A percentile compares a stretch with the other conserved stretches of the same genome.
Evolutionary conservation across 2,797 vertebrate species (phyloP).

Genomic region (Aulostomus chinensis): DNA sequence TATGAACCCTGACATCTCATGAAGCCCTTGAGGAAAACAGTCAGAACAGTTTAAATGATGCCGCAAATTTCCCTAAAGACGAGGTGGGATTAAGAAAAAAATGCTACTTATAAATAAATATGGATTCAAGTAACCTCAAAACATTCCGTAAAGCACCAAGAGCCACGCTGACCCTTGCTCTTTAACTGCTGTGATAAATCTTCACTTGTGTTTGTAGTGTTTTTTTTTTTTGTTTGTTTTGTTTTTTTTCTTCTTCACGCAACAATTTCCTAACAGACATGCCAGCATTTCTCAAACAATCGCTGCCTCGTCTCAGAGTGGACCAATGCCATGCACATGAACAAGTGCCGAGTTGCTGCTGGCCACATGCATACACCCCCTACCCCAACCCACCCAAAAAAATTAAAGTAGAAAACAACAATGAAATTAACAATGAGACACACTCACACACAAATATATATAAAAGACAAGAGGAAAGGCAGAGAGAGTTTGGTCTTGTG

Average conservation of each 20-base stretch:
- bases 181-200: conserved; percentile 7
- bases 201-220: conserved; percentile 14
- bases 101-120: conserved; percentile 67
- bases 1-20: conserved; percentile 63
- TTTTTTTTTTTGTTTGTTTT: conserved; percentile 35
- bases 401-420: neutral
- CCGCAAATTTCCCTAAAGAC: neutral
- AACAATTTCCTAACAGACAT: conserved; percentile 12
- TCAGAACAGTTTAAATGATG: conserved; percentile 22
- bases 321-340: conserved; percentile 2
- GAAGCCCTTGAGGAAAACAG: conserved; percentile 70
- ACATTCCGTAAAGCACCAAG: conserved; percentile 40
- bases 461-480: conserved; percentile 33
- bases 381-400: too few relatives aligned
- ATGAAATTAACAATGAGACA: conserved; percentile 14
- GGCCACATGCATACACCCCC: too few relatives aligned
- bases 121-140: conserved; percentile 76
- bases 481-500: conserved; percentile 52
- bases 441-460: neutral
- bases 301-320: conserved; percentile 11
- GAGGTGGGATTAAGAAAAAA: conserved; percentile 9
- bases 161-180: neutral
- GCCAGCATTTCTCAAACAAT: conserved; percentile 18
- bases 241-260: conserved; percentile 6
- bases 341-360: too few relatives aligned